These are phyloP conservation scores for Caradrina kadenii DNA, from an alignment of 2,888 invertebrate species.

Conservation along the genomic window DNA sequence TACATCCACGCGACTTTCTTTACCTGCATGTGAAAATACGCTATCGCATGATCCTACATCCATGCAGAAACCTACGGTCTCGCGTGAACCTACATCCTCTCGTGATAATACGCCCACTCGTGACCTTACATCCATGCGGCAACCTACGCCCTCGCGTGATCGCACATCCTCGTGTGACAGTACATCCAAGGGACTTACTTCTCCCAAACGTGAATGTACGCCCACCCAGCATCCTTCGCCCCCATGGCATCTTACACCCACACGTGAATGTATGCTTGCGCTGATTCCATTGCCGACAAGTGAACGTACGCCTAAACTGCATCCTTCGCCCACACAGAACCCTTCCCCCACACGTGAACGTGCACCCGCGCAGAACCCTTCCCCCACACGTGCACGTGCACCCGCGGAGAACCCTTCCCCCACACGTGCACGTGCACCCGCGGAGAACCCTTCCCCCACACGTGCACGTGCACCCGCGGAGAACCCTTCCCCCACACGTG, in stretches of 20 bases:
- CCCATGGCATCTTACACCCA: background rate
- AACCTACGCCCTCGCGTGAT: background rate
- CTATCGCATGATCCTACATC: no score
- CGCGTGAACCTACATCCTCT: background rate
- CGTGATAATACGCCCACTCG: background rate
- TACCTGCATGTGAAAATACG: no score
- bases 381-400: background rate
- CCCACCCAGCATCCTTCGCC: background rate
- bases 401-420: background rate
- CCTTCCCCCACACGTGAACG: background rate
- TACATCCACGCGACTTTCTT: no score
- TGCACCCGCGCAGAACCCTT: no score
- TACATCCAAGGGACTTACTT: background rate
- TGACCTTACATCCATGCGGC: no score
- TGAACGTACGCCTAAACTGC: no score
- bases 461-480: no score
- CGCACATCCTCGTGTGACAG: background rate
- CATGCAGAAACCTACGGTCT: no score
- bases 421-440: background rate
- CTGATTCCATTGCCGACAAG: background rate
- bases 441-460: background rate
- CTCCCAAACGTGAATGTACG: background rate
- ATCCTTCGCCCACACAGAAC: background rate
- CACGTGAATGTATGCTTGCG: background rate
- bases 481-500: no score